These are phyloP conservation scores for Parotia lawesii DNA, from an alignment of 2,113 vertebrate species.

Conservation along the genomic window DNA sequence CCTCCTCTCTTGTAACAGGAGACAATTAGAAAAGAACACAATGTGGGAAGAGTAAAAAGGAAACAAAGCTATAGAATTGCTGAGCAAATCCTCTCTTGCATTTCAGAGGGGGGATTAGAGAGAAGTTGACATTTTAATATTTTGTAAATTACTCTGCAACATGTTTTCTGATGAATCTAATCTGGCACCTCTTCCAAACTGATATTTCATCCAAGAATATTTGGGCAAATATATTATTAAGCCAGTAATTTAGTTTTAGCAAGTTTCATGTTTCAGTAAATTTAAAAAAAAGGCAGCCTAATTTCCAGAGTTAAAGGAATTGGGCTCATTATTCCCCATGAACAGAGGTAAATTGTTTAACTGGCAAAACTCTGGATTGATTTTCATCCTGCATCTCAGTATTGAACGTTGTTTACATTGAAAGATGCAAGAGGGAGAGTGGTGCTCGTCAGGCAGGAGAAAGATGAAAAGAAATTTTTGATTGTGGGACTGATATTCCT, in stretches of 20 bases:
- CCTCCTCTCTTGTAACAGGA: not conserved
- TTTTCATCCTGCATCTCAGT: not conserved
- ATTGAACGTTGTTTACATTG: not conserved
- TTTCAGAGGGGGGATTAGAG: slow-evolving; percentile 4
- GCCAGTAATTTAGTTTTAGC: slow-evolving; percentile 9
- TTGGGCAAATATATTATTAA: slow-evolving; percentile 27
- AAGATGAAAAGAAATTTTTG: not conserved
- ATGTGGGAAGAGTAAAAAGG: not conserved
- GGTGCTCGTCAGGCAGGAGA: not conserved
- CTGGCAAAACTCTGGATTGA: not conserved
- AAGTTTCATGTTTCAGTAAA: slow-evolving; percentile 20
- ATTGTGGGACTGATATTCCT: not conserved
- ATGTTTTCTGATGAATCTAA: slow-evolving; percentile 53
- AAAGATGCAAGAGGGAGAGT: not conserved
- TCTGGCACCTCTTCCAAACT: not conserved
- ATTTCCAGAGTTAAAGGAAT: not conserved
- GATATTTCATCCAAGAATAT: slow-evolving; percentile 35
- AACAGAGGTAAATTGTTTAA: slow-evolving; percentile 3
- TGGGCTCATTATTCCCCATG: not conserved
- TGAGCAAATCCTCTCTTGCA: not conserved
- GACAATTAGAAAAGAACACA: not conserved
- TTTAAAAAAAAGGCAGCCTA: not conserved
- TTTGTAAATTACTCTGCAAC: slow-evolving; percentile 47
- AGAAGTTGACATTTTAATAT: slow-evolving; percentile 54
- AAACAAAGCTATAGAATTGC: not conserved